Evolutionary conservation across 2,888 invertebrate species (phyloP), one percentile per base, ranked within the genome.

Genomic region (Noctua janthe): DNA sequence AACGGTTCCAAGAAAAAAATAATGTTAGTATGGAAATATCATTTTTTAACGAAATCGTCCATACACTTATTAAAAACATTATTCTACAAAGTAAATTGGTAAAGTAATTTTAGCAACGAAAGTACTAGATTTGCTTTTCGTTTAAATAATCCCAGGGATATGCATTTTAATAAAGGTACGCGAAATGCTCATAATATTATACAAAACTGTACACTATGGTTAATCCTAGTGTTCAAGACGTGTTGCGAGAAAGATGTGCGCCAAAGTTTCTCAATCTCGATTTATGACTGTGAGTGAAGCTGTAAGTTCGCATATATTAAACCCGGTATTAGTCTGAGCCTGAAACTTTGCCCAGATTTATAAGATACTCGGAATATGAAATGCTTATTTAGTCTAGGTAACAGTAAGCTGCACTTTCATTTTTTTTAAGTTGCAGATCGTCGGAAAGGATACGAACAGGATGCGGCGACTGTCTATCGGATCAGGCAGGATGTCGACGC

Each of bases 261-360:
- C 64, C 70, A 72, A 88, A 90, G 81, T 89, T 90, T 86, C 80
- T 82, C 79, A 87, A 88, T 89, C 87, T 87, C 77, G 79, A 89
- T 89, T 89, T 89, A 89, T 75, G 89, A 81, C 66, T 80, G 71
- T 54, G n/a, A 78, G 75, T 76, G 56, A 75, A 80, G 77, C 56
- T 59, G 49, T 79, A 81, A 89, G 78, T 85, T 88, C 64, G 83
- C 82, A 87, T 84, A 82, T 86, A 88, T 89, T 88, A 88, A 83
- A 88, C 69, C 76, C 81, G 39, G 79, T 81, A 79, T 84, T 77
- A 86, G 78, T 80, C 64, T 76, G 49, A 73, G 70, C 54, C 62
- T 64, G 54, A 80, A 89, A 88, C 88, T 87, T 89, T 72, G 20
- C 69, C 75, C 73, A 69, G 80, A 62, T 72, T 82, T 87, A 74